Conservation (phyloP, 2,113 vertebrate species). For the Mionectes macconnelli region DNA sequence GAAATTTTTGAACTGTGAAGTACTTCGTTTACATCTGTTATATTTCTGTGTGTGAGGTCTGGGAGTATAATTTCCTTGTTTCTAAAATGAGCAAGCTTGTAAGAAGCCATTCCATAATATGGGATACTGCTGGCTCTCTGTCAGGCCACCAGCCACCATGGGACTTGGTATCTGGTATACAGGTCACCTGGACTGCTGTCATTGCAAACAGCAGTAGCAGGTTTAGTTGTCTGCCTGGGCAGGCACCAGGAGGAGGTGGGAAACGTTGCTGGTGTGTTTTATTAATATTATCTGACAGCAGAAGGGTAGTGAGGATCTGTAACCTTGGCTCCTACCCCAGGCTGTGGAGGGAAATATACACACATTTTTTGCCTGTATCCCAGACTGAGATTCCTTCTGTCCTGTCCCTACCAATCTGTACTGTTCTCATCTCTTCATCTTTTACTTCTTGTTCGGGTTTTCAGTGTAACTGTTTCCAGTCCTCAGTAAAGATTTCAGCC, state of each 20-base stretch:
- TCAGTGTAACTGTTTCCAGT: not conserved
- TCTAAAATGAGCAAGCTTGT: conserved; percentile 18
- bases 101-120: not conserved
- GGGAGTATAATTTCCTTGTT: not conserved
- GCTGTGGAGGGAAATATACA: not conserved
- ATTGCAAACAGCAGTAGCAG: not conserved
- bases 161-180: not conserved
- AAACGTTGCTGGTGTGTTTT: not conserved
- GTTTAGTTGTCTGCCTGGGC: not conserved
- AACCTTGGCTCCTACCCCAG: not conserved
- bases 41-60: not conserved
- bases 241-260: not conserved
- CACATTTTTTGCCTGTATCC: not conserved
- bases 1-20: conserved; percentile 18
- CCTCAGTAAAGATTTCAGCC: not conserved
- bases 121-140: not conserved
- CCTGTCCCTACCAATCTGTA: not conserved
- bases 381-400: not conserved
- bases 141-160: not conserved
- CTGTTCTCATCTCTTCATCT: not conserved
- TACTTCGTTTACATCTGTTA: conserved; percentile 27
- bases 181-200: not conserved
- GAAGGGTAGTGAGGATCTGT: not conserved
- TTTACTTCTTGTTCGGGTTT: not conserved
- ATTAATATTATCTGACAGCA: not conserved